These are phyloP conservation scores for Ceratotherium simum DNA, from an alignment of 2,113 vertebrate species.

Conservation along the genomic window DNA sequence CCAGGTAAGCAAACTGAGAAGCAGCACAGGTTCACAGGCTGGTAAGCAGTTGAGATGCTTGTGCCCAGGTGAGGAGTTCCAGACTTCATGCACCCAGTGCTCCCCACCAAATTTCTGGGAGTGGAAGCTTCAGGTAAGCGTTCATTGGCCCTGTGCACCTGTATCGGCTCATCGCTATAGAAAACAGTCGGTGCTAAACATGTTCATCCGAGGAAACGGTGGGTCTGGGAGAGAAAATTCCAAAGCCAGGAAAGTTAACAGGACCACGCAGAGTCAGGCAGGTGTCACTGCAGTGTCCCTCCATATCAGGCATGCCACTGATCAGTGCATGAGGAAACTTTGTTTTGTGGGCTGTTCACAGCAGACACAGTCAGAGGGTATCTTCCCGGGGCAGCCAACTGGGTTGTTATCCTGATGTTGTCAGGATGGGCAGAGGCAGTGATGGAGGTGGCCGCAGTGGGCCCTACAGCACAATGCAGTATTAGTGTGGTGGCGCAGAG, in stretches of 20 bases:
- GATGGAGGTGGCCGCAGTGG: conserved; percentile 60
- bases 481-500: conserved; percentile 59
- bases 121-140: conserved; percentile 71
- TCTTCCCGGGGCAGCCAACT: conserved; percentile 70
- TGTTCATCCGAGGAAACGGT: conserved; percentile 73
- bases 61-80: neutral
- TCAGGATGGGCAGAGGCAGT: conserved; percentile 63
- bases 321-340: neutral
- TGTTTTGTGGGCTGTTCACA: conserved; percentile 63
- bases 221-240: conserved; percentile 76
- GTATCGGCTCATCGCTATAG: conserved; percentile 75
- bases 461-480: conserved; percentile 58
- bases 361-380: conserved; percentile 78
- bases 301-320: conserved; percentile 22
- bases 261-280: conserved; percentile 57
- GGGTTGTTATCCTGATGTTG: conserved; percentile 68
- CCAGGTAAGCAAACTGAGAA: no score
- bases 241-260: conserved; percentile 70
- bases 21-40: fast-evolving
- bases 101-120: neutral
- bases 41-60: no score
- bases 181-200: conserved; percentile 76
- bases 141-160: conserved; percentile 63
- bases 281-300: conserved; percentile 71
- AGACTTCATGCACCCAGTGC: no score